A percentile compares a stretch with the other conserved stretches of the same genome.
Evolutionary conservation across 35 echinoderm and acorn worm genomes (phyloP).

Genomic region (Patiria miniata): DNA sequence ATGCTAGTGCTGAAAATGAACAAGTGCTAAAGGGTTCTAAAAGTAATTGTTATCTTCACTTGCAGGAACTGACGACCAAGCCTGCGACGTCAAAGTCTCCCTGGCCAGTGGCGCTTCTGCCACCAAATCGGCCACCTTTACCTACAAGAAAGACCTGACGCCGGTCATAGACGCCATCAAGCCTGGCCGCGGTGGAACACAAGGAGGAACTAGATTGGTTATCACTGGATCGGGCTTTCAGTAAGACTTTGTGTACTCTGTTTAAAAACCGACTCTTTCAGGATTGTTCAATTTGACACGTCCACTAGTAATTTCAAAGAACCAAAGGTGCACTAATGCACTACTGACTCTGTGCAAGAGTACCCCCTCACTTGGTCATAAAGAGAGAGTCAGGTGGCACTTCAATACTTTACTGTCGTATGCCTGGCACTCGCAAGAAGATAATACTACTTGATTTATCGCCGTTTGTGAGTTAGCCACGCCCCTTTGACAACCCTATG

Average conservation of each 20-base stretch:
- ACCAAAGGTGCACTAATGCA: no score
- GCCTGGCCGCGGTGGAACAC: conserved; percentile 88
- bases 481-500: no score
- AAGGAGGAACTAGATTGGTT: conserved; percentile 77
- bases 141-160: conserved; percentile 72
- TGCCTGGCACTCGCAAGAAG: no score
- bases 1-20: no score
- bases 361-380: no score
- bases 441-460: no score
- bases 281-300: background rate
- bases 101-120: conserved; percentile 49
- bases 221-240: conserved; percentile 83
- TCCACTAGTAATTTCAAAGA: no score
- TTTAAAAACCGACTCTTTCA: background rate
- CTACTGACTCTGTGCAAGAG: no score
- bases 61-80: background rate
- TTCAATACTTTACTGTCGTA: no score
- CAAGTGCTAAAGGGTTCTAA: no score
- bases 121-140: conserved; percentile 27
- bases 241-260: conserved; percentile 38
- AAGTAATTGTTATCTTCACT: background rate
- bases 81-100: conserved; percentile 78
- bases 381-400: no score
- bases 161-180: conserved; percentile 66
- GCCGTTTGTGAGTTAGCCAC: no score